phyloP scores from a whole-genome alignment of 2,113 vertebrate species.

The Lichenostomus cassidix region DNA sequence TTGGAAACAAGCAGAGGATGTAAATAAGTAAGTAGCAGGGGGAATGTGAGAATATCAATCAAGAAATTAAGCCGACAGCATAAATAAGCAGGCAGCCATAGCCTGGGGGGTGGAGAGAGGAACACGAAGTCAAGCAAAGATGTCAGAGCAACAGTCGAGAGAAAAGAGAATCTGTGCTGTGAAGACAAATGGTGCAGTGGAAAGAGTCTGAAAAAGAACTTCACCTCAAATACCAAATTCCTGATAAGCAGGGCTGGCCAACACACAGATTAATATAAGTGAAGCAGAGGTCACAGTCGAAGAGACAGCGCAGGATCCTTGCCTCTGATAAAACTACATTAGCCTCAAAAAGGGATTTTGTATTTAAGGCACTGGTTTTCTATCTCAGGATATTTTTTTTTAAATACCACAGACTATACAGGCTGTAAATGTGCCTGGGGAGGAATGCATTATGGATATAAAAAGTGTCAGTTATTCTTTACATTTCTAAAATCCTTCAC shows the following conservation, averaged over 20 bases:
- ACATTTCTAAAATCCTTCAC: conserved; percentile 44
- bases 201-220: background rate
- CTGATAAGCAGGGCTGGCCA: background rate
- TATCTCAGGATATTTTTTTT: background rate
- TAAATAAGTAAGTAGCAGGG: conserved; percentile 68
- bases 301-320: background rate
- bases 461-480: conserved; percentile 58
- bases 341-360: conserved; percentile 6
- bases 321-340: background rate
- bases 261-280: conserved; percentile 10
- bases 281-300: conserved; percentile 7
- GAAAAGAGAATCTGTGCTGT: background rate
- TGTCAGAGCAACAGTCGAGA: background rate
- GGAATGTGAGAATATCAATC: conserved; percentile 68
- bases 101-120: conserved; percentile 38
- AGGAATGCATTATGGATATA: conserved; percentile 53
- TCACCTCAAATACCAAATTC: background rate
- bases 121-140: conserved; percentile 51
- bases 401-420: background rate
- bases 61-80: conserved; percentile 69
- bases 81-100: conserved; percentile 67
- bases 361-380: background rate
- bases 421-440: conserved; percentile 21
- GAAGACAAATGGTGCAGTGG: conserved; percentile 27
- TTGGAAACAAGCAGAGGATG: conserved; percentile 46